Evolutionary conservation across 2,797 vertebrate species (phyloP), one percentile per base, ranked within the genome.

Genomic region (Sebastes taczanowskii): DNA sequence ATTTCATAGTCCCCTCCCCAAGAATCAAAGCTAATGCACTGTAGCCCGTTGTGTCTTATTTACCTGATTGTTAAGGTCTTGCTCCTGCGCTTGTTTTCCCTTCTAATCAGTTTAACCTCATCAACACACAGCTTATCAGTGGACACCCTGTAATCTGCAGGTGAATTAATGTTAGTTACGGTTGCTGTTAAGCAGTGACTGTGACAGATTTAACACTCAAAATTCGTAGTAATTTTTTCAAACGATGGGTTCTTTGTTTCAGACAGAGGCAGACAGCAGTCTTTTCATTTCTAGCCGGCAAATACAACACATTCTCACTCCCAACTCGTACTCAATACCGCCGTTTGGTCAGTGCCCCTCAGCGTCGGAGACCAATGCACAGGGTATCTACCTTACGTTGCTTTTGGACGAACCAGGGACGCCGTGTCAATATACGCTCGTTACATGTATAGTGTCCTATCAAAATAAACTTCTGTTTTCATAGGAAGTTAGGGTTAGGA

Each of bases 61-160:
- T 85, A 83, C 66, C 52, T 71, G 69, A 78, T 61, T 85, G 71
- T 73, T 72, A 53, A 84, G 71, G 74, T 71, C 65, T 38, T 25
- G 78, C 78, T 78, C 55, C 66, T 32, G 42, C 6, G 0, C 22
- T 61, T 23, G 49, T 81, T 78, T 71, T 71, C 42, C 11, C 46
- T 49, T 55, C 63, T 81, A 82, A 84, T 86, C 69, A 68, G 53
- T 75, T 89, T 85, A 77, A 85, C 78, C 80, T 84, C 67, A 11
- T 53, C 11, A 20, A 5, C 69, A 65, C 22, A 27, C 18, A 63
- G 49, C 30, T 84, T 82, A 55, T 67, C 65, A 70, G 38, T 49
- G 73, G 30, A 60, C n/a, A 64, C 22, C 42, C 59, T 78, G 46
- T 52, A 32, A 80, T 77, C 67, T 81, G 67, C 65, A 69, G 70